These are phyloP conservation scores for Calvadosia cruxmelitensis DNA, from an alignment of 30 jellyfish, hydroid and myxozoan genomes.

Conservation along the genomic window DNA sequence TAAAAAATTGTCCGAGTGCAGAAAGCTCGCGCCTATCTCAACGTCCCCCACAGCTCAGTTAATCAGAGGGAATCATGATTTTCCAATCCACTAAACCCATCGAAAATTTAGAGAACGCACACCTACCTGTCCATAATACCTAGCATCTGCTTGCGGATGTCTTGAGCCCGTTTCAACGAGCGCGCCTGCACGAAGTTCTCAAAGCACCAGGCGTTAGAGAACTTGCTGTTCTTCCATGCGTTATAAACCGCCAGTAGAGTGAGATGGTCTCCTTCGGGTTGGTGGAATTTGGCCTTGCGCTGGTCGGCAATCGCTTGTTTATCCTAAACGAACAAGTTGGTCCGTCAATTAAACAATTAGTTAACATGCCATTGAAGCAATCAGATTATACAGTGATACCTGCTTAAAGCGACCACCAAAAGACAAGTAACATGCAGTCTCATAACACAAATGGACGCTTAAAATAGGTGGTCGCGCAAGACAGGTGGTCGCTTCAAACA, in stretches of 20 bases:
- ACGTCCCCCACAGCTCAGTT: too few relatives aligned
- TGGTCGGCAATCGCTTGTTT: constrained; percentile 97
- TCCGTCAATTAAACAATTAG: neutral
- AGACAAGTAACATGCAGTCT: too few relatives aligned
- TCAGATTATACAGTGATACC: neutral
- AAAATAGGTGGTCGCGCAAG: too few relatives aligned
- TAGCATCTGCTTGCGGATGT: constrained; percentile 85
- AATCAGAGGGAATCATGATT: too few relatives aligned
- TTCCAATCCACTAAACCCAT: too few relatives aligned
- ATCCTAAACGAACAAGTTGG: constrained; percentile 27
- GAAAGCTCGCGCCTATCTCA: too few relatives aligned
- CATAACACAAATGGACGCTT: too few relatives aligned
- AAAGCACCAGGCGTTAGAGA: constrained; percentile 96
- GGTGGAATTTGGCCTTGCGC: constrained; percentile 90
- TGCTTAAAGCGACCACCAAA: too few relatives aligned
- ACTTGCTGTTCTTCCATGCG: constrained; percentile 97
- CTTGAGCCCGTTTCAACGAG: constrained; percentile 88
- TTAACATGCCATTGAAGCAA: neutral
- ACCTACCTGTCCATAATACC: constrained; percentile 97
- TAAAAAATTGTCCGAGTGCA: too few relatives aligned
- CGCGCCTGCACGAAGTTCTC: constrained; percentile 95
- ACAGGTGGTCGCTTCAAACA: too few relatives aligned
- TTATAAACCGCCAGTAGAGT: constrained; percentile 89
- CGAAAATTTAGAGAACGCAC: too few relatives aligned
- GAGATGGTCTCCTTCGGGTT: constrained; percentile 92